Evolutionary conservation across 2,888 invertebrate species (phyloP), one percentile per base, ranked within the genome.

Genomic region (Phasia obesa): DNA sequence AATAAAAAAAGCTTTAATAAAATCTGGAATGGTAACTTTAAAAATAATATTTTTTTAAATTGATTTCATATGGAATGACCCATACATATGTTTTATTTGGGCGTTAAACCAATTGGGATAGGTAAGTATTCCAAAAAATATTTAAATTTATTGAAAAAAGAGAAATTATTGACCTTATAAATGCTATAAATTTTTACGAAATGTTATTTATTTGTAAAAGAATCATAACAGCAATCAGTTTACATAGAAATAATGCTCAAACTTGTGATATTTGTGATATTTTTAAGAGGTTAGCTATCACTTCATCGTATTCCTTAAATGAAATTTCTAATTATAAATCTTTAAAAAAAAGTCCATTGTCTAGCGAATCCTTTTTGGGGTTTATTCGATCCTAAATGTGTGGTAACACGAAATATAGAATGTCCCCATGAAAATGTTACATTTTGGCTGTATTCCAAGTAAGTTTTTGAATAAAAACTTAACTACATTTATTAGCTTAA

Each of bases 401-500:
- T 87, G 60, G 85, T 87, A 17, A 85, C 86, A 11, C 82, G 71
- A 5, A 49, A 44, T 17, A 65, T 5, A 4, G 44, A 85, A 64
- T 94, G 94, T 87, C 94, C 94, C 0, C 93, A 94, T 86, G 86
- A 90, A 86, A 93, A 94, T 87, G 90, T 94, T 1, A 93, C 94
- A 7, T 94, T 93, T 88, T 94, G 93, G 93, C 88, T 94, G 0
- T 94, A 94, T 85, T 93, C 93, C 6, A 93, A 92, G 94, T 94
- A 89, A 91, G 89, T 85, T 5, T 4, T 19, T 23, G 6, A 49
- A 23, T 62, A 55, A 47, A 4, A 17, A 47, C 2, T 11, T n/a
- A 9, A 9, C 4, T 31, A 44, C 4, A n/a, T n/a, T 27, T 47
- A 21, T 38, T 15, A 49, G 2, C 1, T n/a, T 35, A 35, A 35